These are phyloP conservation scores for Anhinga rufa DNA, from an alignment of 2,113 vertebrate species.

Conservation along the genomic window DNA sequence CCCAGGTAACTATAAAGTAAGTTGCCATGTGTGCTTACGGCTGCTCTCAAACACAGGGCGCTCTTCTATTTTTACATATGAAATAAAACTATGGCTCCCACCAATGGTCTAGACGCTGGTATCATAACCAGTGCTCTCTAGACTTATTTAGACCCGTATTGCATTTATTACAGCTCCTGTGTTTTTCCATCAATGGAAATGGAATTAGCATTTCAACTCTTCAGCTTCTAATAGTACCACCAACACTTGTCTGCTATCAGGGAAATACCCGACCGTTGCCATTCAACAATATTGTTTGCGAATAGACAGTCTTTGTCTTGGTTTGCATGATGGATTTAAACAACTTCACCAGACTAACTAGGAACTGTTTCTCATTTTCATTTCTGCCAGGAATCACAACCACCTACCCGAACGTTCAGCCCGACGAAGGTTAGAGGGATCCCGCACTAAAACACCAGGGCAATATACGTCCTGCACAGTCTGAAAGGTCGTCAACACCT, in stretches of 20 bases:
- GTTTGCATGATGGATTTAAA: not conserved
- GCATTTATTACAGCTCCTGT: not conserved
- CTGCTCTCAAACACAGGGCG: not conserved
- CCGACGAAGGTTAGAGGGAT: not conserved
- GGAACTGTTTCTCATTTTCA: not conserved
- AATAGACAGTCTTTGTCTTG: not conserved
- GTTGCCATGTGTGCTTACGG: not conserved
- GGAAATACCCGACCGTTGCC: not conserved
- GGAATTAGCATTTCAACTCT: not conserved
- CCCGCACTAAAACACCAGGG: not conserved
- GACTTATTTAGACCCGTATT: not conserved
- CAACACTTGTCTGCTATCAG: not conserved
- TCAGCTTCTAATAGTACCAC: not conserved
- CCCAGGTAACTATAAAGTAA: not conserved
- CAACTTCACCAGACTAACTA: not conserved
- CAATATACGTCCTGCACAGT: accelerated
- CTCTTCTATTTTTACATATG: not conserved
- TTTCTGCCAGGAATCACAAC: not conserved
- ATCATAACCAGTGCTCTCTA: not conserved
- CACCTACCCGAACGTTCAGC: not conserved
- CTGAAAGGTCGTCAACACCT: too few relatives aligned
- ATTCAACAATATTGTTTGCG: not conserved
- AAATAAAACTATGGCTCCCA: not conserved
- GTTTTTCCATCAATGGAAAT: not conserved
- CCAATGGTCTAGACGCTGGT: not conserved